phyloP scores from a whole-genome alignment of 2,113 vertebrate genomes.

The Myrmophylax atrothorax region DNA sequence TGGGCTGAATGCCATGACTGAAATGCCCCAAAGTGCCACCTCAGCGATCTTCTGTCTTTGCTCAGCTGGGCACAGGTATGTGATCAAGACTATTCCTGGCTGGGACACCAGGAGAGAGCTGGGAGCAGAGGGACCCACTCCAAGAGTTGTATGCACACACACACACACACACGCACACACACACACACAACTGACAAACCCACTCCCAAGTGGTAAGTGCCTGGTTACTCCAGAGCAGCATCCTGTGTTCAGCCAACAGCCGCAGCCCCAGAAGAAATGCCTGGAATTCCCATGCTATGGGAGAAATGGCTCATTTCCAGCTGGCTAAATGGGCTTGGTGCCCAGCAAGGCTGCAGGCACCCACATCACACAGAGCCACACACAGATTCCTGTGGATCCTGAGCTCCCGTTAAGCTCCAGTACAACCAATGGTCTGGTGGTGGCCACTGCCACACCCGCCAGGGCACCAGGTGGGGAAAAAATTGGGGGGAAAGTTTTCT shows the following conservation, averaged over 20 bases:
- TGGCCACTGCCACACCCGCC: rapidly evolving
- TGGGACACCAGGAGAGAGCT: background rate
- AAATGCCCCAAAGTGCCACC: background rate
- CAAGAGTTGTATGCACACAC: rapidly evolving
- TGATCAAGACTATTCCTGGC: rapidly evolving
- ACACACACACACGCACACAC: background rate
- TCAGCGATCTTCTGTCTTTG: background rate
- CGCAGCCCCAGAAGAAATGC: rapidly evolving
- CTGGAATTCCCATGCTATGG: rapidly evolving
- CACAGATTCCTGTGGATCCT: background rate
- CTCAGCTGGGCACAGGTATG: background rate
- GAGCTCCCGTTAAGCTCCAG: background rate
- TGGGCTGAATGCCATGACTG: background rate
- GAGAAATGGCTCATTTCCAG: background rate
- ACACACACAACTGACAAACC: background rate
- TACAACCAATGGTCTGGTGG: rapidly evolving
- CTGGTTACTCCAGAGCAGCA: background rate
- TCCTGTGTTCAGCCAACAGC: background rate
- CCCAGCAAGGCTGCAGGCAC: background rate
- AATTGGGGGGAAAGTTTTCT: background rate
- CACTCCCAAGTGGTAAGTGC: background rate
- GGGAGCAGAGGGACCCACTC: rapidly evolving
- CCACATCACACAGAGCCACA: too few relatives aligned
- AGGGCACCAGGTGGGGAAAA: rapidly evolving
- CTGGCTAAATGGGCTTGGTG: rapidly evolving